These are phyloP conservation scores for Leptocoma aspasia DNA, from an alignment of 2,113 vertebrate species.

Conservation along the genomic window DNA sequence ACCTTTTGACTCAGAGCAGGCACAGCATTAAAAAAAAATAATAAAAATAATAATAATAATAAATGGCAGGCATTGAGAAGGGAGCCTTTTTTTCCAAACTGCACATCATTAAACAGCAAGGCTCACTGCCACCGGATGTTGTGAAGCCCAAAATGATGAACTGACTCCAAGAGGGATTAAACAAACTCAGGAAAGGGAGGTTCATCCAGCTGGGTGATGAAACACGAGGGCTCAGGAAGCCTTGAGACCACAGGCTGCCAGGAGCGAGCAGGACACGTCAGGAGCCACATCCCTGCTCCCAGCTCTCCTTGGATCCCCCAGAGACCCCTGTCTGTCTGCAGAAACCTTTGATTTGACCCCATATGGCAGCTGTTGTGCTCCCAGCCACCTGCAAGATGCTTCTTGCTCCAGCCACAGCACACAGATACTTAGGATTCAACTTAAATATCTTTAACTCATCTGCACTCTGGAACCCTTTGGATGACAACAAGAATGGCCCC, in stretches of 20 bases:
- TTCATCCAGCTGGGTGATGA: not conserved
- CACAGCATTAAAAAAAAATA: not conserved
- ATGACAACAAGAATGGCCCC: fast-evolving
- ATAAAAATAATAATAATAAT: not conserved
- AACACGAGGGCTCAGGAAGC: not conserved
- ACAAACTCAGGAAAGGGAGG: not conserved
- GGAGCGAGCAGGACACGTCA: not conserved
- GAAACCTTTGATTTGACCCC: not conserved
- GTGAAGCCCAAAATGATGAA: not conserved
- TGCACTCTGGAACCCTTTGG: fast-evolving
- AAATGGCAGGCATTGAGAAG: not conserved
- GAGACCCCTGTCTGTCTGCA: not conserved
- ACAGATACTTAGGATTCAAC: not conserved
- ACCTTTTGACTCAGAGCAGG: not conserved
- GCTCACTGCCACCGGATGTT: not conserved
- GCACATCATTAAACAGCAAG: not conserved
- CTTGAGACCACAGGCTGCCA: not conserved
- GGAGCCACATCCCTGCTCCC: not conserved
- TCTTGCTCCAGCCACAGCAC: not conserved
- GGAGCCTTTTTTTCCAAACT: not conserved
- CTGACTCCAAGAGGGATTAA: not conserved
- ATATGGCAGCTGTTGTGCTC: fast-evolving
- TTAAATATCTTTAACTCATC: too few species aligned
- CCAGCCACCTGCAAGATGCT: not conserved
- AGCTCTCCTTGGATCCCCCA: not conserved